Evolutionary conservation across 2,113 vertebrate species (phyloP).

Genomic region (Equus quagga): DNA sequence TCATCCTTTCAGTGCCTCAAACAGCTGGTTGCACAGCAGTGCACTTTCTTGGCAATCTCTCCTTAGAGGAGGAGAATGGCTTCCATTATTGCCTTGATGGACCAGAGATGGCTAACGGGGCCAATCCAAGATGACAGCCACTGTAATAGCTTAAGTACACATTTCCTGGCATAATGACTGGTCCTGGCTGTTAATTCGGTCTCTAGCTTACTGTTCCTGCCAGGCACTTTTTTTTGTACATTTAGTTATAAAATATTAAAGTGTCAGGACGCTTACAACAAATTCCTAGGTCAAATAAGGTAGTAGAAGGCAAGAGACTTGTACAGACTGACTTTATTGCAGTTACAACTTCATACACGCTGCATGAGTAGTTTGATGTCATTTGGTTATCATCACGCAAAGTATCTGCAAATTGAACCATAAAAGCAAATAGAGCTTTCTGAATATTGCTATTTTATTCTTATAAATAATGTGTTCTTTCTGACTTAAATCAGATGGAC

Average conservation of each 20-base stretch:
- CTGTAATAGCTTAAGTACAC: slow-evolving; percentile 5
- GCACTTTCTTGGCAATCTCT: slow-evolving; percentile 42
- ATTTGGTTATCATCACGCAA: slow-evolving; percentile 9
- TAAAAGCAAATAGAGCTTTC: not conserved
- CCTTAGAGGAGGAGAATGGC: not conserved
- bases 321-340: not conserved
- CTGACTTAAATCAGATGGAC: not conserved
- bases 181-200: not conserved
- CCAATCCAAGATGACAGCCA: slow-evolving; percentile 16
- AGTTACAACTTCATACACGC: not conserved
- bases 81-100: not conserved
- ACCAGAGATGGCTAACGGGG: not conserved
- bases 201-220: slow-evolving; percentile 45
- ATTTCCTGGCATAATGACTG: slow-evolving; percentile 59
- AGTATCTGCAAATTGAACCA: not conserved
- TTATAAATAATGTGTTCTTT: not conserved
- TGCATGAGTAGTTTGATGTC: not conserved
- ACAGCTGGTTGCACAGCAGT: slow-evolving; percentile 69
- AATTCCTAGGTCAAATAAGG: slow-evolving; percentile 39
- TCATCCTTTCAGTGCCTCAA: slow-evolving; percentile 60
- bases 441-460: slow-evolving; percentile 36
- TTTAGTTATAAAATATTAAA: slow-evolving; percentile 60
- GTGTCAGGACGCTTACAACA: slow-evolving; percentile 11
- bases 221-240: slow-evolving; percentile 51
- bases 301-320: not conserved